Base-by-base conservation (phyloP, 2,888 invertebrate species). In the Rhyacophila evoluta region DNA sequence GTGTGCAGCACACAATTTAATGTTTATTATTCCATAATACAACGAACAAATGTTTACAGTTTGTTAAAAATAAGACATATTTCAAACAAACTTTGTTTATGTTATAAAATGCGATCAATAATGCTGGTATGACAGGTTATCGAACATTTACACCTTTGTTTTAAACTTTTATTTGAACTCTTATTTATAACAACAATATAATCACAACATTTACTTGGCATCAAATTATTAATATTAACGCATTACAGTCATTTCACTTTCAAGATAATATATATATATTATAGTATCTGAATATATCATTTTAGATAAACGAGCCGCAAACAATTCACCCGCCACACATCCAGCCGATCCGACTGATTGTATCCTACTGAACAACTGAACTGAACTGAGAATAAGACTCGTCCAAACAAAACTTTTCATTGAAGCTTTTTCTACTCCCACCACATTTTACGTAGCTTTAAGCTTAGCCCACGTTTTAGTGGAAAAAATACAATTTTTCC, bases 11-110 rank as follows among this genome's bases (percentile, higher is more conserved):
- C 33, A 33, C 68, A 29, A n/a, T 69, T 69, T 11, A 69, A 28
- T 69, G 69, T 69, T 69, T 69, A 69, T 69, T 33, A 69, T 69
- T 27, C 29, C 29, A 69, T 11, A 69, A 69, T 6, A 69, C 69
- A 69, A 29, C 69, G 29, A 28, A 69, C 69, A 33, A 69, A 11
- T 69, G 69, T 69, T 69, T 69, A 69, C 69, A 15, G 12, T 19
- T 2, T 29, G 69, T 69, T 69, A 29, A 69, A 69, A 69, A 69
- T 69, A 69, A 28, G n/a, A 27, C 15, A 69, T 6, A 15, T 33
- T 69, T 69, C 28, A 33, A 28, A 29, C 69, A 29, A 33, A 19
- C 55, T 55, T 55, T 55, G 55, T 55, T 6, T 55, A 55, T 55
- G 55, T 55, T 55, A 55, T 55, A 25, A 55, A 33, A 55, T 55